Evolutionary conservation across 2,888 invertebrate genomes (phyloP).

Genomic region (Yponomeuta evonymella): DNA sequence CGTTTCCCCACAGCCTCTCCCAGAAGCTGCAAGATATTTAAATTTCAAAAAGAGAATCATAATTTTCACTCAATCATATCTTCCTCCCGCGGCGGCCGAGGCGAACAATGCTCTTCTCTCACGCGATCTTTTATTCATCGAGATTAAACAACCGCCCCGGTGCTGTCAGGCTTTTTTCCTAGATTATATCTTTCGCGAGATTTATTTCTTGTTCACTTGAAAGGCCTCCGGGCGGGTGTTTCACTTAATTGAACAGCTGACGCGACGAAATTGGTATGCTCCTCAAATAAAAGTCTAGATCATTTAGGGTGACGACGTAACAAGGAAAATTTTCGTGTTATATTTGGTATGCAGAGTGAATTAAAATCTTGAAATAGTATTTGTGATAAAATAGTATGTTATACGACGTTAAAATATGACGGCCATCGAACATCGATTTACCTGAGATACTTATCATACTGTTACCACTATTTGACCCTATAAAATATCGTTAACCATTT

Average conservation of each 20-base stretch:
- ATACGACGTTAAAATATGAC: no score
- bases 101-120: neutral
- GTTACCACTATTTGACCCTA: no score
- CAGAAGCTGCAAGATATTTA: neutral
- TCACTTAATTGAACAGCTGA: neutral
- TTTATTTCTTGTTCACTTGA: neutral
- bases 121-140: neutral
- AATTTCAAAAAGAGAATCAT: neutral
- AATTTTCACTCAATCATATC: neutral
- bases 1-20: no score
- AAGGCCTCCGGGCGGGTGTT: neutral
- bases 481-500: no score
- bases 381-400: no score
- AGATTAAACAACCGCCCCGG: neutral
- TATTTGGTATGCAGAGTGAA: no score
- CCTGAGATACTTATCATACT: no score
- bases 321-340: no score
- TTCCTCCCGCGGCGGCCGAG: neutral
- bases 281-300: no score
- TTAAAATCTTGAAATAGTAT: no score
- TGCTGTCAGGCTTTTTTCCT: neutral
- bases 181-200: conserved; percentile 3
- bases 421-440: no score
- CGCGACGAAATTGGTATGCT: neutral
- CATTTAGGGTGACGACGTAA: no score